Evolutionary conservation across 2,888 invertebrate species (phyloP), one percentile per base, ranked within the genome.

Genomic region (Drosophila incognita): DNA sequence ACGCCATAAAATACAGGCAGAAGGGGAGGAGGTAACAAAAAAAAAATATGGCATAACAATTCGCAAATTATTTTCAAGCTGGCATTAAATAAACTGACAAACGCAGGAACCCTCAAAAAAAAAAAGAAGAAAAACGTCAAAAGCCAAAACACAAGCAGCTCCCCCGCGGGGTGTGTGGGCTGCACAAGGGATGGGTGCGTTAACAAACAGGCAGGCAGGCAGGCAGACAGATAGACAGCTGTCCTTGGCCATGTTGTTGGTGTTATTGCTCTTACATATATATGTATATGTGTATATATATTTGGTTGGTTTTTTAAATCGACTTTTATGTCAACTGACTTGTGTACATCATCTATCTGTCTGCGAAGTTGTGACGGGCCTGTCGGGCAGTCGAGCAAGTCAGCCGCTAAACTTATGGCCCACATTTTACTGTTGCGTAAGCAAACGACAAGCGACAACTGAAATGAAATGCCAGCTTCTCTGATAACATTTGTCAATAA

Each of bases 51-150:
- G 81, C 83, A 86, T 61, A 76, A 85, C 89, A 89, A 90, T 90
- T 87, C 84, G 82, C 87, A 87, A 87, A 87, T 87, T 87, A 87
- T 87, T 87, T 87, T 89, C 89, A 76, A 84, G 89, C 81, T 79
- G 74, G 76, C 85, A 90, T 89, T 83, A 87, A 90, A 83, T 89
- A 89, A 90, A 90, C 82, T 90, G 87, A 87, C 87, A 87, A 76
- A 64, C 68, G 73, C 83, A 79, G 83, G 40, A 80, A 68, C 67
- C 77, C 38, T 40, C 46, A 24, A 48, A 58, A 29, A 38, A 38
- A 48, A 42, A 56, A 58, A 33, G 10, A 33, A 33, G 33, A 11
- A 33, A 42, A 13, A 21, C 46, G 46, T 46, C 38, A 77, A 73
- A 48, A 70, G 48, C 42, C 51, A 48, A 60, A 71, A 63, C 52